Conservation (phyloP, 2,113 vertebrate genomes). For the Tragelaphus imberbis region DNA sequence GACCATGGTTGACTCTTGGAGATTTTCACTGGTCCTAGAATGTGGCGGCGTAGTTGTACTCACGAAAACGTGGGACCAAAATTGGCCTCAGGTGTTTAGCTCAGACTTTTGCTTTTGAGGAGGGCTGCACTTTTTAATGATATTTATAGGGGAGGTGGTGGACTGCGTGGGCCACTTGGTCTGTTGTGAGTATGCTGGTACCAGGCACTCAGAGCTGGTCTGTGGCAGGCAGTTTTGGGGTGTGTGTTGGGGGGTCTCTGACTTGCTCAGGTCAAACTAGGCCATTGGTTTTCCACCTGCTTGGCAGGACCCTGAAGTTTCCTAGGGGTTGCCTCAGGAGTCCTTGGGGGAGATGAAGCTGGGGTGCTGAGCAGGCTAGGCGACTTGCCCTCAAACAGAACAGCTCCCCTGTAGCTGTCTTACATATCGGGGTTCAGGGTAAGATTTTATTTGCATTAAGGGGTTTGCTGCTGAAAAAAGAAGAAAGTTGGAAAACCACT, state of each 20-base stretch:
- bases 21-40: conserved; percentile 65
- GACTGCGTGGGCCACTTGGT: conserved; percentile 52
- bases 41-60: conserved; percentile 59
- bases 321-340: conserved; percentile 63
- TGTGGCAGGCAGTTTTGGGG: conserved; percentile 52
- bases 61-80: conserved; percentile 62
- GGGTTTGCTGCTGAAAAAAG: conserved; percentile 64
- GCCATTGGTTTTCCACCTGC: conserved; percentile 70
- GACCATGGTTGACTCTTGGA: conserved; percentile 53
- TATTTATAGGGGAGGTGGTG: conserved; percentile 51
- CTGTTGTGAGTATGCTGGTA: conserved; percentile 43
- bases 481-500: conserved; percentile 67
- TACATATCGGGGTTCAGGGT: conserved; percentile 73
- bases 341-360: conserved; percentile 12
- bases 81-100: conserved; percentile 73
- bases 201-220: conserved; percentile 54
- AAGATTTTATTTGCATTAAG: conserved; percentile 70
- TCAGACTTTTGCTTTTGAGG: conserved; percentile 66
- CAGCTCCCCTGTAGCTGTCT: conserved; percentile 57
- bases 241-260: conserved; percentile 41
- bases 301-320: conserved; percentile 52
- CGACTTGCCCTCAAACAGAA: conserved; percentile 51
- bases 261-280: conserved; percentile 69
- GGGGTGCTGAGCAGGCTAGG: conserved; percentile 13
- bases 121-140: conserved; percentile 64